Base-by-base conservation (phyloP, 2,113 vertebrate genomes). In the Ceyx margarethae region DNA sequence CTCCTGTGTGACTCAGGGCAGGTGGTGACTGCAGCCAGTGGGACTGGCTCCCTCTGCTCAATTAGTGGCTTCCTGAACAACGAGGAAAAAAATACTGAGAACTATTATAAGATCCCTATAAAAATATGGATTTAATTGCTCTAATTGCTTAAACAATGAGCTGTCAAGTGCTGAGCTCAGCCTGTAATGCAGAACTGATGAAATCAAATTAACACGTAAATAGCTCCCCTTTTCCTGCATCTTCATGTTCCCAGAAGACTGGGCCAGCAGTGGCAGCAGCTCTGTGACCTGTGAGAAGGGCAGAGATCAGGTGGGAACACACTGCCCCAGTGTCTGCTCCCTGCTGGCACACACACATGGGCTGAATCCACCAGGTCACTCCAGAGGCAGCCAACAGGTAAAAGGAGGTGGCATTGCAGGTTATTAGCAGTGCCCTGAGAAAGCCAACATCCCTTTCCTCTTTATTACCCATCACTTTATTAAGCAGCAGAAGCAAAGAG, bases 381-480 rank as follows among this genome's bases (percentile, higher is more conserved):
- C 88, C 65, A 56, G 50, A 29, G 77, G 45, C 57, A 56, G 83
- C 80, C 61, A 31, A 46, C 5, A 79, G 82, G 75, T 83, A 75
- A 81, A 90, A 90, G 53, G 4, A 75, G 66, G 74, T 88, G 69
- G 43, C 43, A 45, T 78, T 23, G 29, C 82, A 73, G 61, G 65
- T 74, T 43, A 62, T 69, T 61, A 65, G 40, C 46, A 86, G 7
- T 89, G 93, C 87, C 90, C 91, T 3, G 62, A 82, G 90, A 86
- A 94, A 85, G 72, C 75, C 86, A 87, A 20, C 84, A 82, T 68
- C 67, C 85, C 80, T 78, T 4, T 74, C 92, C 4, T 80, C 92
- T 65, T 84, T 60, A 93, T 94, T 95, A 87, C 89, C 91, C 22
- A n/a, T 88, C 91, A 77, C 58, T 94, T 93, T 95, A 94, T 96